A percentile compares a stretch with the other conserved stretches of the same genome.
These are phyloP conservation scores for Metacarcinus magister DNA, from an alignment of 2,888 invertebrate species.

Conservation along the genomic window DNA sequence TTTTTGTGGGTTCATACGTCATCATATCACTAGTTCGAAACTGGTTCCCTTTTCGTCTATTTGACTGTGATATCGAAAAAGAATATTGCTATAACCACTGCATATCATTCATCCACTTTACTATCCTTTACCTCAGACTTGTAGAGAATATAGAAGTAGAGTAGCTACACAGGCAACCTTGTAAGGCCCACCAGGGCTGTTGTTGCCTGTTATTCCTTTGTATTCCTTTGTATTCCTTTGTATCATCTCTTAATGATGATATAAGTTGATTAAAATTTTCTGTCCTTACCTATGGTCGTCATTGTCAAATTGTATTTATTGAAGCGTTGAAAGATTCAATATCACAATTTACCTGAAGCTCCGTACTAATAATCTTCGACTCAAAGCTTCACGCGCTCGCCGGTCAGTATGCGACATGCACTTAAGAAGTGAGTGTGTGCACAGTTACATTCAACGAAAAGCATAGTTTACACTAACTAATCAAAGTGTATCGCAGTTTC, in stretches of 20 bases:
- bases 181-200: no score
- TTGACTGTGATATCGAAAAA: background rate
- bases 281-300: background rate
- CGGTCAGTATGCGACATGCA: background rate
- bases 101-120: no score
- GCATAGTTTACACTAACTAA: background rate
- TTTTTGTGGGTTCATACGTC: background rate
- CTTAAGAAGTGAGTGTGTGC: background rate
- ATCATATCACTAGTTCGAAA: background rate
- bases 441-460: background rate
- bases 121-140: no score
- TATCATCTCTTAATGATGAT: background rate
- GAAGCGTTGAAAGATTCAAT: background rate
- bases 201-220: no score
- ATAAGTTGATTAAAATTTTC: no score
- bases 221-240: no score
- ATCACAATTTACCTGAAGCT: background rate
- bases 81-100: background rate
- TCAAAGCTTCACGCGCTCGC: background rate
- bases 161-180: no score
- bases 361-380: background rate
- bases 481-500: background rate
- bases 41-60: background rate
- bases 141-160: no score
- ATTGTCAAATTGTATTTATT: background rate